Conservation (phyloP, 2,888 invertebrate genomes). For the Idaea aversata region DNA sequence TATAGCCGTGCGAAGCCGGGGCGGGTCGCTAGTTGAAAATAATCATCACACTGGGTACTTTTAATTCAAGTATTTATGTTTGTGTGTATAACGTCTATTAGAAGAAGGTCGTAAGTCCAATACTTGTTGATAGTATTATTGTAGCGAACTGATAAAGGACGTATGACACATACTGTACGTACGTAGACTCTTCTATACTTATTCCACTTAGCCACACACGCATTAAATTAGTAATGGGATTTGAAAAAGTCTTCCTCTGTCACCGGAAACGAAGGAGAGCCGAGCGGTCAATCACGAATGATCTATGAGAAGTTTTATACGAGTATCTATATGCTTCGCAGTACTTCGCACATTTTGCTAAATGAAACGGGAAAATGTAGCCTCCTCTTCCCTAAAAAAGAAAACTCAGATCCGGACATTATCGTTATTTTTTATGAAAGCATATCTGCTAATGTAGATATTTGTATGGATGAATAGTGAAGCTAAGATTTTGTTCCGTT, state of each 20-base stretch:
- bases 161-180: background rate
- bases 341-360: slow-evolving; percentile 36
- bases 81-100: too few relatives aligned
- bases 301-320: slow-evolving; percentile 64
- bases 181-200: background rate
- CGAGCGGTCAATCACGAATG: slow-evolving; percentile 65
- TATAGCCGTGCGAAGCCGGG: too few relatives aligned
- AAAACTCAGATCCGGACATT: slow-evolving; percentile 22
- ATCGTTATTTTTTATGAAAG: slow-evolving; percentile 31
- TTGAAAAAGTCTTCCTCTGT: slow-evolving; percentile 49
- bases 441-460: slow-evolving; percentile 27
- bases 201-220: slow-evolving; percentile 23
- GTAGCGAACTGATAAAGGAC: too few relatives aligned
- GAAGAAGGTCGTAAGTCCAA: too few relatives aligned
- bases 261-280: slow-evolving; percentile 35
- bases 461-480: slow-evolving; percentile 4
- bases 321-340: slow-evolving; percentile 57
- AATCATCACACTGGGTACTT: too few relatives aligned
- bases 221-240: slow-evolving; percentile 53
- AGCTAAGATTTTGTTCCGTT: background rate
- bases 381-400: slow-evolving; percentile 24
- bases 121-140: too few relatives aligned
- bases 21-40: too few relatives aligned
- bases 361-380: slow-evolving; percentile 18
- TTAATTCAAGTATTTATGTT: too few relatives aligned